These are phyloP conservation scores for Bombylius discolor DNA, from an alignment of 2,888 invertebrate species.

Conservation along the genomic window DNA sequence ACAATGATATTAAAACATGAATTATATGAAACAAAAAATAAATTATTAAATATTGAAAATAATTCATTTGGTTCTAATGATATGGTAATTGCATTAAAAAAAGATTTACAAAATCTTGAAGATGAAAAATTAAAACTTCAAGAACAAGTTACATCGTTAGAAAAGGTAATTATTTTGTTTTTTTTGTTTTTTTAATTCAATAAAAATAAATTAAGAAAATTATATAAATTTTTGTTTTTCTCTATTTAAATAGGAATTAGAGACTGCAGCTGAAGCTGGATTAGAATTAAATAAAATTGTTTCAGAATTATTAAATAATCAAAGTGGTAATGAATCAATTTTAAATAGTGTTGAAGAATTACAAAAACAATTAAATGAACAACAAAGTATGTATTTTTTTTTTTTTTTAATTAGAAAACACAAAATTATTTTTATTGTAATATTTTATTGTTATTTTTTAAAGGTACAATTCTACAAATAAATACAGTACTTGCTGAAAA, in stretches of 20 bases:
- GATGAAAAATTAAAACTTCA: conserved; percentile 41
- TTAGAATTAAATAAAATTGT: conserved; percentile 59
- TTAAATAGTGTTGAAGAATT: conserved; percentile 52
- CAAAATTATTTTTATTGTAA: neutral
- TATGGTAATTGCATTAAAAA: conserved; percentile 53
- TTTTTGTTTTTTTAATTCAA: neutral
- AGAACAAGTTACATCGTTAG: conserved; percentile 52
- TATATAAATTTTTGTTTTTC: neutral
- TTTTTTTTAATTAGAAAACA: neutral
- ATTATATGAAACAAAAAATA: conserved; percentile 43
- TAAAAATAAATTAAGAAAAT: neutral
- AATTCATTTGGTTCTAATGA: conserved; percentile 60
- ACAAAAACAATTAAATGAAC: conserved; percentile 50
- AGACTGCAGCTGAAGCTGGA: conserved; percentile 67
- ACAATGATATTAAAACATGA: conserved; percentile 52
- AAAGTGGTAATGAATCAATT: conserved; percentile 49
- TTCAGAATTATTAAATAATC: conserved; percentile 51
- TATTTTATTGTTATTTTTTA: neutral
- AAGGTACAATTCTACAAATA: conserved; percentile 39
- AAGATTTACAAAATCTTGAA: conserved; percentile 45
- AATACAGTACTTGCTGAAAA: conserved; percentile 41
- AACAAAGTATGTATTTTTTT: conserved; percentile 38
- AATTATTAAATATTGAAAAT: conserved; percentile 52
- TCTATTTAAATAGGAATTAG: conserved; percentile 43
- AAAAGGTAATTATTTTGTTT: conserved; percentile 42